phyloP scores from a whole-genome alignment of 2,888 invertebrate genomes.

The Pachycephus smyrnensis region DNA sequence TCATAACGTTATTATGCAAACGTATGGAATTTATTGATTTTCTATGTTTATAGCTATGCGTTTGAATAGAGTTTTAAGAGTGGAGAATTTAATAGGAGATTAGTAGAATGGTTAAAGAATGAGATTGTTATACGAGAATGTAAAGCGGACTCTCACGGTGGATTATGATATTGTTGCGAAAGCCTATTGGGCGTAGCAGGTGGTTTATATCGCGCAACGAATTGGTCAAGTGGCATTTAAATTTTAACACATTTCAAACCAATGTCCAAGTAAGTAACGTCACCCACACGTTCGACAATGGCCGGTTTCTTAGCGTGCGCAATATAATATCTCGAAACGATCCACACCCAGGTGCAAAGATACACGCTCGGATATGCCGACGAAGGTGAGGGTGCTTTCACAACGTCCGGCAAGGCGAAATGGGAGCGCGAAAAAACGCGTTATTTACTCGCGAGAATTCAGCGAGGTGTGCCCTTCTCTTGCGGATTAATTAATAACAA shows the following conservation, averaged over 20 bases:
- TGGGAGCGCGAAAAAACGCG: background rate
- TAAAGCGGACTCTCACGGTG: conserved; percentile 37
- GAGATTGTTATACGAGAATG: background rate
- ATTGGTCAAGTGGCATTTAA: conserved; percentile 57
- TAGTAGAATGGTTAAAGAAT: background rate
- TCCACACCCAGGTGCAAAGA: conserved; percentile 45
- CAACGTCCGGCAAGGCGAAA: conserved; percentile 28
- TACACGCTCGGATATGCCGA: conserved; percentile 29
- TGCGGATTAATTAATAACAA: conserved; percentile 5
- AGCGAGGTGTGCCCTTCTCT: conserved; percentile 2
- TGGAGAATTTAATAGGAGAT: background rate
- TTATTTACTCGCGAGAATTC: background rate
- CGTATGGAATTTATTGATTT: background rate
- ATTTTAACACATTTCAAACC: conserved; percentile 42
- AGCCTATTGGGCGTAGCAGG: conserved; percentile 28
- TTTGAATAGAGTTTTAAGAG: background rate
- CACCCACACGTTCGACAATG: background rate
- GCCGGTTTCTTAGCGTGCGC: background rate
- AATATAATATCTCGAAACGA: conserved; percentile 38
- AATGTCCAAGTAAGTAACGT: background rate
- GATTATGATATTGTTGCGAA: conserved; percentile 38
- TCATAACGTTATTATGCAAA: background rate
- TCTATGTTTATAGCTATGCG: background rate
- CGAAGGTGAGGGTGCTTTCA: conserved; percentile 33
- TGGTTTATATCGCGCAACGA: conserved; percentile 39